A percentile compares a stretch with the other conserved stretches of the same genome.
phyloP scores from a whole-genome alignment of 2,888 invertebrate species.

The Seira sanloemensis region DNA sequence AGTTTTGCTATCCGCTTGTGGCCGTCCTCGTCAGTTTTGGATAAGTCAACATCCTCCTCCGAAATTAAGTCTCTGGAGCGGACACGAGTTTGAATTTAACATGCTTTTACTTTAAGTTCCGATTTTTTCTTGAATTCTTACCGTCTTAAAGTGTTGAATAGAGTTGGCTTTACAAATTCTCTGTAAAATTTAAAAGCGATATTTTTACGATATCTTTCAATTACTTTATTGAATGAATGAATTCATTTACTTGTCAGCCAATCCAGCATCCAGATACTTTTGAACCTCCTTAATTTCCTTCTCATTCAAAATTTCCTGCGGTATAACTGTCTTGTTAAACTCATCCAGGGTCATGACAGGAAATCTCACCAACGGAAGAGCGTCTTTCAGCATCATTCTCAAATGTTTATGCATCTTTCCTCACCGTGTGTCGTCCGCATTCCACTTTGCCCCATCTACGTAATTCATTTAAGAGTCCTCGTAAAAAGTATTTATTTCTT shows the following conservation, averaged over 20 bases:
- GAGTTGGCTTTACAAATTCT: slow-evolving; percentile 53
- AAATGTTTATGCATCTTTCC: slow-evolving; percentile 50
- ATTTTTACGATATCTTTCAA: not conserved
- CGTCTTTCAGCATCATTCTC: slow-evolving; percentile 52
- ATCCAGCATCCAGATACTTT: slow-evolving; percentile 54
- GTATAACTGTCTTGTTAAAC: slow-evolving; percentile 37
- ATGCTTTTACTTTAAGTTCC: not conserved
- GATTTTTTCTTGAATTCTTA: not conserved
- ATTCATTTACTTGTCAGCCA: slow-evolving; percentile 32
- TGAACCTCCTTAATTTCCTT: slow-evolving; percentile 52
- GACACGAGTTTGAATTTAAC: not conserved
- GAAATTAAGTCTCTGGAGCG: slow-evolving; percentile 26
- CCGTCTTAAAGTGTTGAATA: slow-evolving; percentile 41
- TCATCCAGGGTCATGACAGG: slow-evolving; percentile 56
- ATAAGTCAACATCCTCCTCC: slow-evolving; percentile 52
- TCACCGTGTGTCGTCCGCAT: slow-evolving; percentile 48
- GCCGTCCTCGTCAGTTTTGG: slow-evolving; percentile 43
- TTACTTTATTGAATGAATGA: not conserved
- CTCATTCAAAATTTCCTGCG: slow-evolving; percentile 48
- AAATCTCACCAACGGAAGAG: slow-evolving; percentile 43
- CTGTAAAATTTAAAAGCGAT: slow-evolving; percentile 26
- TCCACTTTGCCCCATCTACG: slow-evolving; percentile 55
- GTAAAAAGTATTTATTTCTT: not conserved
- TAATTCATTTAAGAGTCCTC: not conserved
- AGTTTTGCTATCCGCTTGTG: slow-evolving; percentile 55